phyloP scores from a whole-genome alignment of 2,888 invertebrate species.

The Conomelus anceps region DNA sequence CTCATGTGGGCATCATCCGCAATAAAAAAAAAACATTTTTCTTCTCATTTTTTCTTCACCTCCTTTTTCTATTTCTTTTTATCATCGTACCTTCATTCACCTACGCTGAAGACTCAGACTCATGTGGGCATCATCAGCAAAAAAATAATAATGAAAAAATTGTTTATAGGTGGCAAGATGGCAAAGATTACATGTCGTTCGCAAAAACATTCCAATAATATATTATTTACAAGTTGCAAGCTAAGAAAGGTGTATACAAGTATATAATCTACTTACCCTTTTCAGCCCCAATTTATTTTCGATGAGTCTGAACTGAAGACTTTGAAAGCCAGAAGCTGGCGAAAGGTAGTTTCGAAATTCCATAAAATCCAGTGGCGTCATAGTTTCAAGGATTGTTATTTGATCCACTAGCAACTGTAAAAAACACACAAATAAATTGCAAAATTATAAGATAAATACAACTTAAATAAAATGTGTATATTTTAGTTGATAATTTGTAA shows the following conservation, averaged over 20 bases:
- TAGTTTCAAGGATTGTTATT: constrained; percentile 94
- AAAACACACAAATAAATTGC: background rate
- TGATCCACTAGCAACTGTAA: constrained; percentile 88
- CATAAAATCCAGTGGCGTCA: constrained; percentile 98
- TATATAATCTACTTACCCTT: constrained; percentile 41
- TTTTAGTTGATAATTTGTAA: no score
- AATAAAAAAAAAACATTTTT: no score
- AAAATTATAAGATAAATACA: background rate
- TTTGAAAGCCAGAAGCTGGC: constrained; percentile 97
- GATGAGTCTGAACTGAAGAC: constrained; percentile 87
- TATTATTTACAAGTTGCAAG: background rate
- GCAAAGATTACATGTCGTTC: background rate
- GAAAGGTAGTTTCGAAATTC: constrained; percentile 89
- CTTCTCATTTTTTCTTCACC: no score
- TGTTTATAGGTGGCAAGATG: no score
- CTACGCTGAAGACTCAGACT: no score
- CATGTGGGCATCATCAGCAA: no score
- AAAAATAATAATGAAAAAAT: no score
- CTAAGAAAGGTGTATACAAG: no score
- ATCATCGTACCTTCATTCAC: no score
- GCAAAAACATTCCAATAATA: background rate
- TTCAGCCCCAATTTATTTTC: constrained; percentile 81
- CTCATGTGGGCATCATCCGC: no score
- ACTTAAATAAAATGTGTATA: no score
- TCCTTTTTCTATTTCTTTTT: no score